A percentile compares a stretch with the other conserved stretches of the same genome.
These are phyloP conservation scores for Scaptomyza caliginosa DNA, from an alignment of 2,888 invertebrate genomes.

Conservation along the genomic window DNA sequence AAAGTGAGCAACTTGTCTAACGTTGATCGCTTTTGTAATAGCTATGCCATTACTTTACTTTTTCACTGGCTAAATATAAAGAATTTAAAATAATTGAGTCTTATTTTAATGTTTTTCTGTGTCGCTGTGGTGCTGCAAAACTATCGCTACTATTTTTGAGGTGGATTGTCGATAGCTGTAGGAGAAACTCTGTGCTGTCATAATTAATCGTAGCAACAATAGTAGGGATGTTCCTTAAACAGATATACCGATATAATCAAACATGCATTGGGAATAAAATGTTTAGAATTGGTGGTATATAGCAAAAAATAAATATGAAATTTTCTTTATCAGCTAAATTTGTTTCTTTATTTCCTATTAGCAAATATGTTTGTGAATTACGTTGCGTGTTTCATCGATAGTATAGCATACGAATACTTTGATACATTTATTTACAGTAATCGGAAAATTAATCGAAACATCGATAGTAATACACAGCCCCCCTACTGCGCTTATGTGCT, in stretches of 20 bases:
- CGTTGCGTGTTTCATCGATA: neutral
- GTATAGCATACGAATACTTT: neutral
- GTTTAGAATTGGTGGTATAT: too few relatives aligned
- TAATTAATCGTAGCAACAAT: neutral
- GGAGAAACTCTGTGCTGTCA: slow-evolving; percentile 13
- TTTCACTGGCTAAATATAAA: slow-evolving; percentile 30
- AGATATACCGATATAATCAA: neutral
- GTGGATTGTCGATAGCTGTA: slow-evolving; percentile 26
- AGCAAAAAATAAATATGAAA: too few relatives aligned
- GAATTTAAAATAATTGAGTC: slow-evolving; percentile 31
- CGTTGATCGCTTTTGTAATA: neutral
- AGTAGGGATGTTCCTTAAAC: slow-evolving; percentile 5
- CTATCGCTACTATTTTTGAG: slow-evolving; percentile 47
- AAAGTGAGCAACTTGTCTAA: slow-evolving; percentile 1
- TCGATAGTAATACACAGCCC: slow-evolving; percentile 21
- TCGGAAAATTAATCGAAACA: slow-evolving; percentile 11
- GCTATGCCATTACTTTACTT: slow-evolving; percentile 13
- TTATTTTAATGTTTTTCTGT: slow-evolving; percentile 57
- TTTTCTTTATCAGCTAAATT: neutral
- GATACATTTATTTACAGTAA: neutral
- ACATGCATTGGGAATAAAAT: neutral
- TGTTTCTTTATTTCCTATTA: too few relatives aligned
- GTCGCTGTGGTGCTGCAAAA: slow-evolving; percentile 50
- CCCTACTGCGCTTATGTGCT: slow-evolving; percentile 30
- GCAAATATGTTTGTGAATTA: too few relatives aligned